These are phyloP conservation scores for Thinocorus orbignyianus DNA, from an alignment of 2,113 vertebrate genomes.

Conservation along the genomic window DNA sequence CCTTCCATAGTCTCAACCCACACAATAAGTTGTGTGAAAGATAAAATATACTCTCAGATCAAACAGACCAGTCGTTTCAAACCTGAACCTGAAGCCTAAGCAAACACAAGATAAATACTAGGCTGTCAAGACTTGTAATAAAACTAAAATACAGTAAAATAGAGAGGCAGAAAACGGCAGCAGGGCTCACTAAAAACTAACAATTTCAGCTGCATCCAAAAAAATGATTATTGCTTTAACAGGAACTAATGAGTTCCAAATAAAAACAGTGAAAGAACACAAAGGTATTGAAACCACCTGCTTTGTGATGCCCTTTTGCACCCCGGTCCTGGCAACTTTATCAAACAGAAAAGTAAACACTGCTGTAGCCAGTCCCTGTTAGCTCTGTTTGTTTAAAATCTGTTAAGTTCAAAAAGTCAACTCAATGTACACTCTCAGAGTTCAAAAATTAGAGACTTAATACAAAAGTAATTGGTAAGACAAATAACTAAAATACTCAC, in stretches of 20 bases:
- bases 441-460: not conserved
- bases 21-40: not conserved
- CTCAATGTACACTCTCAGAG: not conserved
- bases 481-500: not conserved
- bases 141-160: slow-evolving; percentile 7
- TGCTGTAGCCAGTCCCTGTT: not conserved
- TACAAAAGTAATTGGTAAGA: not conserved
- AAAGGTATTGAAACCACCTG: not conserved
- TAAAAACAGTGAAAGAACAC: slow-evolving; percentile 3
- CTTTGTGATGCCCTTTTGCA: not conserved
- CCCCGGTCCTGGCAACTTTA: not conserved
- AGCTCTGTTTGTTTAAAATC: slow-evolving; percentile 44
- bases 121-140: not conserved
- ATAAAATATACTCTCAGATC: not conserved
- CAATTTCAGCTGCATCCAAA: not conserved
- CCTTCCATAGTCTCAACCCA: not conserved
- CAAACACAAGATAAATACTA: not conserved
- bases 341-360: slow-evolving; percentile 35
- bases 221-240: slow-evolving; percentile 10
- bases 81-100: not conserved
- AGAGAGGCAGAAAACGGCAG: not conserved
- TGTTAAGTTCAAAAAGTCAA: not conserved
- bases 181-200: slow-evolving; percentile 19
- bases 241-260: slow-evolving; percentile 36
- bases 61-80: not conserved